phyloP scores from a whole-genome alignment of 2,113 vertebrate species.

The Microtus oregoni region DNA sequence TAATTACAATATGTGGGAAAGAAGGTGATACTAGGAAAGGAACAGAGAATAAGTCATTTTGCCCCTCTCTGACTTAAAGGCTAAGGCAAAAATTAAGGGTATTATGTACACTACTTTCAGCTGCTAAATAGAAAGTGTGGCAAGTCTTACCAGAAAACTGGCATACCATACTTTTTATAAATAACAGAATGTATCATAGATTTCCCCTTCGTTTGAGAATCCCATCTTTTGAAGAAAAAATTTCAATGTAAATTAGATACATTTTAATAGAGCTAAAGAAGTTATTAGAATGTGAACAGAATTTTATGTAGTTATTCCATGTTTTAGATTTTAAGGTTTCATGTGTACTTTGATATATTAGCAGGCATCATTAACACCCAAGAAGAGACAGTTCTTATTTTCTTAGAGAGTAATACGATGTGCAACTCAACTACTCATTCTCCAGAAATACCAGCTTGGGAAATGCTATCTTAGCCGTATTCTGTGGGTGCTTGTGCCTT shows the following conservation, averaged over 20 bases:
- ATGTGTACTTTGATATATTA: conserved; percentile 4
- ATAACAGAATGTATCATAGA: conserved; percentile 7
- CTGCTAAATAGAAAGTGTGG: conserved; percentile 21
- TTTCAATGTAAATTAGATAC: conserved; percentile 38
- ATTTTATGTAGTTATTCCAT: not conserved
- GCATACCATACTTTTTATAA: conserved; percentile 40
- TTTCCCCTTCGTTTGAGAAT: conserved; percentile 16
- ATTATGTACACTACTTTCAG: not conserved
- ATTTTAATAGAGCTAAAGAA: conserved; percentile 35
- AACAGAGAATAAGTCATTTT: conserved; percentile 14
- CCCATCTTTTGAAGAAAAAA: conserved; percentile 23
- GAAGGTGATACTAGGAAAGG: not conserved
- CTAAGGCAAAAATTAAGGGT: conserved; percentile 22
- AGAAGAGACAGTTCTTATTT: not conserved
- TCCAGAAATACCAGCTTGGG: not conserved
- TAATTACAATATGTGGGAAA: not conserved
- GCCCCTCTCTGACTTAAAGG: conserved; percentile 19
- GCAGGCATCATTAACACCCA: not conserved
- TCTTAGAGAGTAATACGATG: not conserved
- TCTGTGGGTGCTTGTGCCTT: not conserved
- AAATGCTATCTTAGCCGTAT: not conserved
- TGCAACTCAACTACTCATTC: not conserved
- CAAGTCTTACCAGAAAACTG: conserved; percentile 15
- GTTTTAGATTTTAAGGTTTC: not conserved
- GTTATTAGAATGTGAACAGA: not conserved